Base-by-base conservation (phyloP, 2,888 invertebrate species). In the Carterocephalus palaemon region DNA sequence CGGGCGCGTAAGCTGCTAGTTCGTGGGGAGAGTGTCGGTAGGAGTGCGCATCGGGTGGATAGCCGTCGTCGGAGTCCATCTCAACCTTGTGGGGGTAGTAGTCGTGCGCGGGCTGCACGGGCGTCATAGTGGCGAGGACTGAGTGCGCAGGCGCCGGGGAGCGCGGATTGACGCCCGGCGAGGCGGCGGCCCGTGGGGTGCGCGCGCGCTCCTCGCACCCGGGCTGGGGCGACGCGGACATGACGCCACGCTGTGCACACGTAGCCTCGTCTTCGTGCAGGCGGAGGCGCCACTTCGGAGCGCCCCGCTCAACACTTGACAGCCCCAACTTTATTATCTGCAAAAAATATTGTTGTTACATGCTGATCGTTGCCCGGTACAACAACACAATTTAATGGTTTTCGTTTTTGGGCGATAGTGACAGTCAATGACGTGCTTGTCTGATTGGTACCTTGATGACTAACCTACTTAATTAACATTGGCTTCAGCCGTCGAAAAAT, bases 111-210 rank as follows among this genome's bases (percentile, higher is more conserved):
- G 93, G 94, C 60, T 83, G 84, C 55, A 95, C 95, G 46, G 95
- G 94, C 50, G 94, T 95, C 95, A 95, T 95, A 65, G 94, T 95
- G 56, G 94, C 93, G 57, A 95, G 88, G 80, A 95, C 92, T 52
- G 92, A 90, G 60, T 92, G 60, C 90, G 92, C 80, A 85, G 90
- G 72, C 89, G 92, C 90, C 79, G 91, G 90, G 29, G 90, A 90
- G 57, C 89, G 88, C 56, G 88, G 85, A 47, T 88, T 74, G 53
- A 82, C 75, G 24, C 81, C 78, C 47, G 89, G 88, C 40, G 89
- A 89, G 37, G 83, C 83, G 60, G 83, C 83, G 46, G 66, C 84
- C 70, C 65, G 73, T 59, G 70, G 80, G 74, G 56, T 79, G 73
- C 69, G 85, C 73, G 65, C 81, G 75, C 86, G 88, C 68, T 75